Base-by-base conservation (phyloP, 2,113 vertebrate genomes). In the Suncus etruscus region DNA sequence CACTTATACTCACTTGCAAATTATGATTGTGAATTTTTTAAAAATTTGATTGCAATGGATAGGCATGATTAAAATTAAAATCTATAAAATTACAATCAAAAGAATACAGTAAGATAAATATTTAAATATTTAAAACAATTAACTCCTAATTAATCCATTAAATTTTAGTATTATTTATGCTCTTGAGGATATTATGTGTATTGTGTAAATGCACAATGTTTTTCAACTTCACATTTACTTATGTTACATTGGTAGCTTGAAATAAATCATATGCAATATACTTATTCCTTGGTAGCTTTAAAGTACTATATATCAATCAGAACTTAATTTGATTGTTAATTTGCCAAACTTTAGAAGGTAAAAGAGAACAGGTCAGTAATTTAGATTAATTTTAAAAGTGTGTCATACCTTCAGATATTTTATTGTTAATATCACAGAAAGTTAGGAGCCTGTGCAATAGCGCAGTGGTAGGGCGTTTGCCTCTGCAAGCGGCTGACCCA, bases 381-480 rank as follows among this genome's bases (percentile, higher is more conserved):
- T 88, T 31, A 47, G 68, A 94, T 83, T 83, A 39, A 92, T 70
- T 91, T 94, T 45, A 61, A 58, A 95, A 88, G 3, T 75, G 27
- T 74, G 20, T 66, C 78, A 82, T 87, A 25, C 78, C 14, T 86
- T 11, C 31, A 88, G 76, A 83, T 63, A 82, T 47, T 58, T 83
- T 54, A 50, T 72, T 91, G 68, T 18, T 75, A 88, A 16, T 51
- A 54, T 66, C 47, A 76, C 16, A 88, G 20, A 87, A 82, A 73
- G 84, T 3, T 18, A 65, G 39, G 39, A 5, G 39, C 39, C 39
- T 39, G 39, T 3, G 39, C 39, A 39, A 39, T 5, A 39, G 39
- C 3, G 39, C 39, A 39, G 39, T 39, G 39, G 39, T 39, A 39
- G 39, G 39, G 39, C 39, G 39, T 39, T 39, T 39, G 39, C 5